Evolutionary conservation across 2,797 vertebrate species (phyloP).

Genomic region (Borostomias antarcticus): DNA sequence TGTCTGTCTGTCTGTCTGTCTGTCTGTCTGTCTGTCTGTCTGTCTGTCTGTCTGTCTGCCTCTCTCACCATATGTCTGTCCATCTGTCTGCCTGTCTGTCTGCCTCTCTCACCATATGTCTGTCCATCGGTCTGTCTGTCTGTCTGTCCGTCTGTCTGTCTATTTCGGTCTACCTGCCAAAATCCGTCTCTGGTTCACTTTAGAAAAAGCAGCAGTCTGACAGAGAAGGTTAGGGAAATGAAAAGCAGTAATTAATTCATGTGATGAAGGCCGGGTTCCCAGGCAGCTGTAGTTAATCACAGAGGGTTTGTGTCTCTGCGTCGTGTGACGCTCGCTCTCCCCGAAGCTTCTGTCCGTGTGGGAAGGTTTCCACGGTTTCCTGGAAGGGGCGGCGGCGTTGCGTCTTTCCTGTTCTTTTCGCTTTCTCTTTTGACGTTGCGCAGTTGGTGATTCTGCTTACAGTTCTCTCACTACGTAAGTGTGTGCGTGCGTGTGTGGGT

Average conservation of each 20-base stretch:
- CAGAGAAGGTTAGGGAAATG: not conserved
- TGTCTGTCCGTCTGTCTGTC: constrained; percentile 7
- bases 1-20: constrained; percentile 6
- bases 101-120: constrained; percentile 12
- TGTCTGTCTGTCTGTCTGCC: not conserved
- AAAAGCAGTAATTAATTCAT: too few relatives aligned
- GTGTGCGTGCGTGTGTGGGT: not conserved
- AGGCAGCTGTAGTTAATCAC: too few relatives aligned
- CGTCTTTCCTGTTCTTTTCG: constrained; percentile 15
- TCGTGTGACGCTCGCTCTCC: constrained; percentile 33
- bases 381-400: constrained; percentile 52
- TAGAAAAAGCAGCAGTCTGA: not conserved
- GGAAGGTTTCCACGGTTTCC: constrained; percentile 43
- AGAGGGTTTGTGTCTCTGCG: constrained; percentile 50
- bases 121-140: too few relatives aligned
- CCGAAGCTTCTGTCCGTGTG: constrained; percentile 36
- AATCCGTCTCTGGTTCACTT: not conserved
- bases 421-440: constrained; percentile 10
- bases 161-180: not conserved
- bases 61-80: too few relatives aligned
- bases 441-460: constrained; percentile 30
- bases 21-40: not conserved
- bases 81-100: too few relatives aligned
- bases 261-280: too few relatives aligned
- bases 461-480: constrained; percentile 32